These are phyloP conservation scores for Acleris holmiana DNA, from an alignment of 2,888 invertebrate genomes.

Conservation along the genomic window DNA sequence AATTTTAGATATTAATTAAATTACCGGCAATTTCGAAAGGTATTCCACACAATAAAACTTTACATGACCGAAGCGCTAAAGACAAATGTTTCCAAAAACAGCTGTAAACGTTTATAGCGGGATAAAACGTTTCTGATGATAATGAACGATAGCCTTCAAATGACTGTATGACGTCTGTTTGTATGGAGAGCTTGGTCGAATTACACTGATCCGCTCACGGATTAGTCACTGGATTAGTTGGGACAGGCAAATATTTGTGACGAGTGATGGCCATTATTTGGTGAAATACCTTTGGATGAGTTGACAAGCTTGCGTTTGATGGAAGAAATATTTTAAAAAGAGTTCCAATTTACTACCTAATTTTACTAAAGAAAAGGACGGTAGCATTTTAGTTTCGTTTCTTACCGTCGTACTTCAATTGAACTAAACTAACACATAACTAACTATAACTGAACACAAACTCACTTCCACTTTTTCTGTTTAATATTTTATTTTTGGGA, in stretches of 20 bases:
- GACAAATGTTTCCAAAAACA: constrained; percentile 1
- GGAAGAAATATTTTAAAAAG: neutral
- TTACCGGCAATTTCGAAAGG: no score
- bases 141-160: constrained; percentile 48
- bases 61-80: constrained; percentile 8
- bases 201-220: constrained; percentile 36
- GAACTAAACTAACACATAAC: no score
- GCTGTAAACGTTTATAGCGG: constrained; percentile 34
- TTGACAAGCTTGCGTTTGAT: neutral
- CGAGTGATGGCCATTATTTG: constrained; percentile 44
- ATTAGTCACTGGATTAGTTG: constrained; percentile 44
- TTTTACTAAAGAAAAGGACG: no score
- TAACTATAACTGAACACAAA: no score
- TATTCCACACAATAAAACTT: neutral
- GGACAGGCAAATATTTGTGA: constrained; percentile 57
- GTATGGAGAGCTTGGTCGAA: constrained; percentile 27
- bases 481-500: no score
- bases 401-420: no score
- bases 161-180: constrained; percentile 44
- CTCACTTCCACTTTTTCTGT: no score
- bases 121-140: constrained; percentile 26
- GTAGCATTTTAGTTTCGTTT: no score
- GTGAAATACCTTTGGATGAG: constrained; percentile 32
- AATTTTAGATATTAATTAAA: no score
- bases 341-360: no score